phyloP scores from a whole-genome alignment of 2,888 invertebrate genomes.

The Campoletis raptor region DNA sequence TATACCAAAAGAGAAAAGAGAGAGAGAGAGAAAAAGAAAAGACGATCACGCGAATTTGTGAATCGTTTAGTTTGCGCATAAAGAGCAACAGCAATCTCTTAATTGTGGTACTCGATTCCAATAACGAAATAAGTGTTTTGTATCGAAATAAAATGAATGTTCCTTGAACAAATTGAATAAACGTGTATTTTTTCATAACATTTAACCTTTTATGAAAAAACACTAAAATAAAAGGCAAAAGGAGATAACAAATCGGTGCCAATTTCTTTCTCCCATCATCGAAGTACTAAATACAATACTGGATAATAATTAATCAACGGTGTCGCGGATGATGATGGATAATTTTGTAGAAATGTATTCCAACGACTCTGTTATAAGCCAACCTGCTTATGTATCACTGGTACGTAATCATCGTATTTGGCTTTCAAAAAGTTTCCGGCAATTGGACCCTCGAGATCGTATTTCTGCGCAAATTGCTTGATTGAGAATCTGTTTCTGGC shows the following conservation, averaged over 20 bases:
- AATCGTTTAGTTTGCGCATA: slow-evolving; percentile 30
- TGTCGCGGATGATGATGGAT: not conserved
- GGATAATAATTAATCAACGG: not conserved
- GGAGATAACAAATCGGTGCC: not conserved
- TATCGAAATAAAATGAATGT: slow-evolving; percentile 74
- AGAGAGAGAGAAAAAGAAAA: slow-evolving; percentile 5
- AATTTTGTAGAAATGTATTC: not conserved
- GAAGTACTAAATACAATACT: not conserved
- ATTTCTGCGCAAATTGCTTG: slow-evolving; percentile 87
- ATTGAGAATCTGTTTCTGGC: slow-evolving; percentile 87
- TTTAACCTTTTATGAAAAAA: slow-evolving; percentile 20
- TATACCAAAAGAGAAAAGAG: slow-evolving; percentile 7
- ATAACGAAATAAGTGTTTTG: slow-evolving; percentile 73
- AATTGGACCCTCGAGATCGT: slow-evolving; percentile 87
- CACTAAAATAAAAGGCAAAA: not conserved
- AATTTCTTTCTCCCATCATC: not conserved
- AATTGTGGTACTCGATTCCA: slow-evolving; percentile 65
- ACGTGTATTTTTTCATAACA: slow-evolving; percentile 31
- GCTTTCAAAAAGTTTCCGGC: slow-evolving; percentile 88
- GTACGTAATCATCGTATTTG: slow-evolving; percentile 88
- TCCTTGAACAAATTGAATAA: slow-evolving; percentile 67
- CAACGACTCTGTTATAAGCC: slow-evolving; percentile 70
- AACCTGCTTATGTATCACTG: slow-evolving; percentile 83
- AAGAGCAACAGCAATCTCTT: slow-evolving; percentile 50
- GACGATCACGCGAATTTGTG: slow-evolving; percentile 36